Evolutionary conservation across 2,797 vertebrate genomes (phyloP).

Genomic region (Chiroxiphia lanceolata): DNA sequence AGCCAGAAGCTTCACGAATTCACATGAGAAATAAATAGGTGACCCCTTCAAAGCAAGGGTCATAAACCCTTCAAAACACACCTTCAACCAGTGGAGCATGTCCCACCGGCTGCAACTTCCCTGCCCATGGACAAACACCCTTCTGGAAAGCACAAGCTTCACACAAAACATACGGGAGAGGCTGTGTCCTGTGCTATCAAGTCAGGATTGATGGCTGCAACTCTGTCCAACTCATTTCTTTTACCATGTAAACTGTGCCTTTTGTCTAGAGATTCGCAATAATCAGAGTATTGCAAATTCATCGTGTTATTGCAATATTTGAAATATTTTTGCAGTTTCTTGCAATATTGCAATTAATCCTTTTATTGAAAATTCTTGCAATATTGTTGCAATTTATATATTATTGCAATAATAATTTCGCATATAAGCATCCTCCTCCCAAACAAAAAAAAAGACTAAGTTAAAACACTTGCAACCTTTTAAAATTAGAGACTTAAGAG

Average conservation of each 20-base stretch:
- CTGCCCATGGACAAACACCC: neutral
- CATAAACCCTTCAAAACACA: neutral
- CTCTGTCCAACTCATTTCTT: neutral
- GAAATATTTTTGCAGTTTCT: neutral
- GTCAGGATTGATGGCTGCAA: neutral
- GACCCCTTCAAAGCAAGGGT: neutral
- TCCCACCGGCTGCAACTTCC: neutral
- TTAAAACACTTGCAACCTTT: neutral
- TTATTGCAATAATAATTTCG: neutral
- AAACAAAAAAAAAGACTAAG: neutral
- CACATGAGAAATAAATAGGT: neutral
- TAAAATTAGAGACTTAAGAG: neutral
- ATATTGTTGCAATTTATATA: neutral
- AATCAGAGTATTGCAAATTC: neutral
- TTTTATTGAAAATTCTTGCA: neutral
- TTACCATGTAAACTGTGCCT: neutral
- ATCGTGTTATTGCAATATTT: neutral
- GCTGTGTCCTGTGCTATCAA: neutral
- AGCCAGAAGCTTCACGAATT: neutral
- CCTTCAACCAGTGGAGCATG: neutral
- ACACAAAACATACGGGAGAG: accelerated
- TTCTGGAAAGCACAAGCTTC: neutral
- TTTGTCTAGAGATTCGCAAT: neutral
- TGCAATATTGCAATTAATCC: neutral
- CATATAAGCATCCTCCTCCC: neutral